phyloP scores from a whole-genome alignment of 2,797 vertebrate genomes.

The Dendrocincla tyrannina region DNA sequence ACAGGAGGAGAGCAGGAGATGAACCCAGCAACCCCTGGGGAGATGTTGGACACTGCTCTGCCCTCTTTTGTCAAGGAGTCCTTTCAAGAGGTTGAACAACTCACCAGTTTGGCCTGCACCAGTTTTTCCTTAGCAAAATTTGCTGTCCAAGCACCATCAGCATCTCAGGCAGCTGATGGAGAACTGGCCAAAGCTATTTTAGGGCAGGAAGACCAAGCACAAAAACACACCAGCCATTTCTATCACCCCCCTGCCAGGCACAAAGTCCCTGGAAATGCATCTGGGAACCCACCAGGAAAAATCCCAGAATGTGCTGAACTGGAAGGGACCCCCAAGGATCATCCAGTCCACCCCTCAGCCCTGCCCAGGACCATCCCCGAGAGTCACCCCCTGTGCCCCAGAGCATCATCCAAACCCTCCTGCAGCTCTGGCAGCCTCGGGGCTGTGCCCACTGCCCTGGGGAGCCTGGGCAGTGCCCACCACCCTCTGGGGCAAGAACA shows the following conservation, averaged over 20 bases:
- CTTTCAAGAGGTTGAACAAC: background rate
- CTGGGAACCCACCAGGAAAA: background rate
- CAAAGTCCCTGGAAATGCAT: background rate
- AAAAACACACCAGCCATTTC: background rate
- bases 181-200: background rate
- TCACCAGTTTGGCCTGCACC: background rate
- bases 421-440: background rate
- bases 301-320: fast-evolving
- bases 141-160: background rate
- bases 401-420: fast-evolving
- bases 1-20: background rate
- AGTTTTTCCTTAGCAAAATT: background rate
- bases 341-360: background rate
- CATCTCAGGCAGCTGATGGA: background rate
- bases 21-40: background rate
- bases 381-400: background rate
- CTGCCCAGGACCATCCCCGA: background rate
- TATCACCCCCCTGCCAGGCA: background rate
- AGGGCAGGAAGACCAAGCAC: background rate
- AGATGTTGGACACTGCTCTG: background rate
- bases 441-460: background rate
- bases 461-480: background rate
- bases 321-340: background rate
- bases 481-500: too few relatives aligned
- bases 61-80: background rate